Evolutionary conservation across 2,888 invertebrate species (phyloP), one percentile per base, ranked within the genome.

Genomic region (Galeruca laticollis): DNA sequence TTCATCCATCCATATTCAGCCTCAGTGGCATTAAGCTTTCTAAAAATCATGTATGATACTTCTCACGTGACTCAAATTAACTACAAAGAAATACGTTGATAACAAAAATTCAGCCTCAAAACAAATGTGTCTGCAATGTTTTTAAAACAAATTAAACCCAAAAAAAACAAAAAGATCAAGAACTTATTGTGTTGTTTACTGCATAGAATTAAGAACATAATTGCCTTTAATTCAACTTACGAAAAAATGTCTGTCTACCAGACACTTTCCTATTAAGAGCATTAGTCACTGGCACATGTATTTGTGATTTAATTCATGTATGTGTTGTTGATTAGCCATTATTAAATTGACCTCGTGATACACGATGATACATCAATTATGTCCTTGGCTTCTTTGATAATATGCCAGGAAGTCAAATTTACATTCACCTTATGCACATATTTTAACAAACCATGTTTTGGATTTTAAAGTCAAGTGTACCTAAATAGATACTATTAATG

Each of bases 311-410:
- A 54, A 56, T 63, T 63, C 21, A 21, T 37, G 10, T 54, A 54
- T 63, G 60, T 60, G 60, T n/a, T 60, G 43, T 60, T 60, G 60
- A 63, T 63, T 43, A 49, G 11, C 54, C 40, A 43, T 63, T 63
- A 63, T 63, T 63, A 63, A 56, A 37, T 54, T 63, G 63, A 63
- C 63, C 63, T 63, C 31, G 5, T 63, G 43, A 40, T 31, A 43
- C 11, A 57, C 31, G 26, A 56, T 63, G 63, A 63, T 56, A 18
- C 56, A 54, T 63, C 40, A 52, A 56, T 43, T 40, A 54, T 18
- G 56, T 63, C 43, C 37, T 56, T 56, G 4, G 11, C 5, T 60
- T 8, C 13, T 40, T 60, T 54, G 31, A 54, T 54, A 54, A 26
- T 54, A 31, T 54, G 31, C 54, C 13, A 54, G 54, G 54, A 54